Conservation (phyloP, 37 sponge, comb jelly and placozoan genomes). For the Ephydatia muelleri region DNA sequence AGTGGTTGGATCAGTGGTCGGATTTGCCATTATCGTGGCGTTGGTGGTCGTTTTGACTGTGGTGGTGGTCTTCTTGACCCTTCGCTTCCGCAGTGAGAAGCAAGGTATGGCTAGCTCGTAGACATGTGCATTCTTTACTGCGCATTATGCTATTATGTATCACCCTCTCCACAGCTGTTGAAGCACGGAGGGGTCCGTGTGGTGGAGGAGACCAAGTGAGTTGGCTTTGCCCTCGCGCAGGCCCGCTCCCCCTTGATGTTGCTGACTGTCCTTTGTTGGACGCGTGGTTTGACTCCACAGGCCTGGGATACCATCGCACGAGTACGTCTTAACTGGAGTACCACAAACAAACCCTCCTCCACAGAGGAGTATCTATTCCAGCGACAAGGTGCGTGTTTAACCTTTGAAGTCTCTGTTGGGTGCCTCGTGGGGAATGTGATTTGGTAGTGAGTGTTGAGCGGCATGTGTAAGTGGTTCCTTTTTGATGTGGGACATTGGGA, state of each 20-base stretch:
- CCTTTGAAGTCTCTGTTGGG: not conserved
- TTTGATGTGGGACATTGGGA: not conserved
- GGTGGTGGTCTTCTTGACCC: not conserved
- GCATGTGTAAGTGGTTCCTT: not conserved
- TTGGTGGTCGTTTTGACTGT: not conserved
- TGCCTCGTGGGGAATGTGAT: not conserved
- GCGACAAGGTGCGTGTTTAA: not conserved
- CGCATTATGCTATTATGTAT: too few relatives aligned
- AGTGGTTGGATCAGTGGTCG: not conserved
- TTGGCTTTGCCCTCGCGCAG: too few relatives aligned
- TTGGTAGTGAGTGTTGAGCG: not conserved
- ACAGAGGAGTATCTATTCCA: not conserved
- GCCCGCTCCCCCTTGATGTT: too few relatives aligned
- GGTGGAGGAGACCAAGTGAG: not conserved
- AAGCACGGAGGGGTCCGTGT: not conserved
- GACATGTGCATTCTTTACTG: not conserved
- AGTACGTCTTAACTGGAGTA: not conserved
- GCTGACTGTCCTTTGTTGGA: too few relatives aligned
- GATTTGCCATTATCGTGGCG: not conserved
- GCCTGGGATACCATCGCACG: not conserved
- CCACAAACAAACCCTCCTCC: not conserved
- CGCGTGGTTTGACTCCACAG: not conserved
- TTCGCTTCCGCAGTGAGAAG: not conserved
- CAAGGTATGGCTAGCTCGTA: not conserved
- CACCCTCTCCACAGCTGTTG: not conserved